Evolutionary conservation across 1,140 invertebrate genomes (phyloP).

Genomic region (Trichonephila clavata): DNA sequence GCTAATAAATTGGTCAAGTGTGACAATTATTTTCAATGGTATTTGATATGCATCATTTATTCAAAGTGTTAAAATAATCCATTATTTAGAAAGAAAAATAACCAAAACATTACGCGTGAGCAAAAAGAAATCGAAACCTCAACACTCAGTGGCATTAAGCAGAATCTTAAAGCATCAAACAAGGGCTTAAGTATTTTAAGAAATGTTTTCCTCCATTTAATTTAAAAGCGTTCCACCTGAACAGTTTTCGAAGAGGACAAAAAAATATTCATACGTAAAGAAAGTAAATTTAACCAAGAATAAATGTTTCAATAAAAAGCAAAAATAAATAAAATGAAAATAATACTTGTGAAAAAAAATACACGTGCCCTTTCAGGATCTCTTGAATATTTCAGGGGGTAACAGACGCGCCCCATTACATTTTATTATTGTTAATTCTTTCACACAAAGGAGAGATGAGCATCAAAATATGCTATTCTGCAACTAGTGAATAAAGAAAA

Average conservation of each 20-base stretch:
- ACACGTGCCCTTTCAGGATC: background rate
- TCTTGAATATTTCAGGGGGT: constrained; percentile 14
- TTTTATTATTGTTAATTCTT: constrained; percentile 54
- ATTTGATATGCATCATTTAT: background rate
- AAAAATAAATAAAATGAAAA: background rate
- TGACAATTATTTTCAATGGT: background rate
- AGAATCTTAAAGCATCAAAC: constrained; percentile 8
- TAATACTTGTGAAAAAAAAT: background rate
- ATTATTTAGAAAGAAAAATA: background rate
- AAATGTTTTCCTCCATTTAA: constrained; percentile 1
- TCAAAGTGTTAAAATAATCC: background rate
- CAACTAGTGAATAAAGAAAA: background rate
- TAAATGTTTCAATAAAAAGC: background rate
- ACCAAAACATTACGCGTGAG: background rate
- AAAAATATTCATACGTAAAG: background rate
- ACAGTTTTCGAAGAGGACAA: background rate
- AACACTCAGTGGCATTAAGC: background rate
- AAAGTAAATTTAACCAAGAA: background rate
- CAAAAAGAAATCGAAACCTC: background rate
- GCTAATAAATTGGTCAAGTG: background rate
- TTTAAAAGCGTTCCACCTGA: constrained; percentile 29
- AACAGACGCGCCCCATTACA: constrained; percentile 51
- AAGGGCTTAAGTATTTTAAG: constrained; percentile 3
- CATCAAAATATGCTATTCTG: constrained; percentile 16
- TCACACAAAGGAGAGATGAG: background rate